Percentiles rank a stretch among this genome's conserved stretches.
These are phyloP conservation scores for Toxonevra muliebris DNA, from an alignment of 2,888 invertebrate species.

Conservation along the genomic window DNA sequence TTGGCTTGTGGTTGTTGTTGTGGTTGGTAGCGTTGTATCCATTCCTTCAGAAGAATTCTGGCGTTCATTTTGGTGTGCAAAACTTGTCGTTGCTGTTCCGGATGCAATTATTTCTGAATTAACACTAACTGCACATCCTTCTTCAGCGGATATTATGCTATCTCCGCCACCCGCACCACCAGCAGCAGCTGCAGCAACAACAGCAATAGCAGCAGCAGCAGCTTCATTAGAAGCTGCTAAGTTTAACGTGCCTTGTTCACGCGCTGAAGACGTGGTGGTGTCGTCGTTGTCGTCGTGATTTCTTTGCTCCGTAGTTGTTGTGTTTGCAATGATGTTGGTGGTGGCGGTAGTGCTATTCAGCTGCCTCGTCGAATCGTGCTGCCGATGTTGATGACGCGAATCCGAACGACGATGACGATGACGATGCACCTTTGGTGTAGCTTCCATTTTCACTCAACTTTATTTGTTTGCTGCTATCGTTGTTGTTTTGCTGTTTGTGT, in stretches of 20 bases:
- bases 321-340: too few relatives aligned
- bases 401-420: conserved; percentile 62
- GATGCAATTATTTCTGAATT: conserved; percentile 17
- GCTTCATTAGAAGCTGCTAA: too few relatives aligned
- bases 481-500: conserved; percentile 10
- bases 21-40: conserved; percentile 40
- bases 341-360: conserved; percentile 34
- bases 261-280: background rate
- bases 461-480: conserved; percentile 3
- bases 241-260: too few relatives aligned
- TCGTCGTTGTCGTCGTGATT: conserved; percentile 12
- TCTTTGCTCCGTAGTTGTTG: too few relatives aligned
- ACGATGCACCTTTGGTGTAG: conserved; percentile 63
- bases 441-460: conserved; percentile 53
- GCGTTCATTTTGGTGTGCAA: conserved; percentile 40
- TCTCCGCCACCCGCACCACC: too few relatives aligned
- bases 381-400: conserved; percentile 49
- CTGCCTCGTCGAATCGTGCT: conserved; percentile 19
- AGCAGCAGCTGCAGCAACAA: too few relatives aligned
- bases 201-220: too few relatives aligned
- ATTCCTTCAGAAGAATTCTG: conserved; percentile 50
- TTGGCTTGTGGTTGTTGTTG: conserved; percentile 49
- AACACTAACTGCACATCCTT: background rate
- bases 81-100: conserved; percentile 38
- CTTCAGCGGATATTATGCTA: too few relatives aligned